Evolutionary conservation across 2,113 vertebrate species (phyloP), one percentile per base, ranked within the genome.

Genomic region (Tyrannus savana): DNA sequence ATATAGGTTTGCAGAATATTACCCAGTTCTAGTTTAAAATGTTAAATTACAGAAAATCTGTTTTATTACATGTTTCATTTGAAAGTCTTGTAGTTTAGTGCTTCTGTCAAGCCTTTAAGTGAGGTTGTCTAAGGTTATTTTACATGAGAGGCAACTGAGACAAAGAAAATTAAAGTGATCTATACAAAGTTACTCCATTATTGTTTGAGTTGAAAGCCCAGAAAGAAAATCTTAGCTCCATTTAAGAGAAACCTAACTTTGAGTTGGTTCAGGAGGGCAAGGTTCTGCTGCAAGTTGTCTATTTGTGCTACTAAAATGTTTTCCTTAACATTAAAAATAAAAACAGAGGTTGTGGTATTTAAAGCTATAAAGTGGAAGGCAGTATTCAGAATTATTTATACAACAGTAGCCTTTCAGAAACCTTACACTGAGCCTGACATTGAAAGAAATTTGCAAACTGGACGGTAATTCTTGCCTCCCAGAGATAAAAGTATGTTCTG

Each of bases 41-140:
- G 31, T 58, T 64, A 87, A 75, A 72, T 88, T 69, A 66, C 59
- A 21, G 91, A 33, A 89, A 89, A 25, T 27, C 9, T 52, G 46
- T 86, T 85, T 90, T 81, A 73, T 41, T 84, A 78, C 12, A 74
- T 72, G 77, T 87, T 95, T 91, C 84, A 77, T 96, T 84, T 85
- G 78, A 96, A 84, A 50, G 82, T 66, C 74, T 66, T 82, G 18
- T 7, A 39, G 22, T 82, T 87, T 69, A 49, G 41, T 66, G 76
- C 50, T 67, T 86, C 37, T 91, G 69, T 60, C 68, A 89, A 46
- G 46, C 55, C 42, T 77, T 92, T 90, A 53, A 76, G 53, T 7
- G 3, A 69, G 14, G 13, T 85, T 94, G 25, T 94, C 75, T 91
- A 6, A 22, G 88, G 49, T 73, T 27, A 37, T 76, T 89, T 91